Evolutionary conservation across 2,888 invertebrate genomes (phyloP).

Genomic region (Leptopilina syphax): DNA sequence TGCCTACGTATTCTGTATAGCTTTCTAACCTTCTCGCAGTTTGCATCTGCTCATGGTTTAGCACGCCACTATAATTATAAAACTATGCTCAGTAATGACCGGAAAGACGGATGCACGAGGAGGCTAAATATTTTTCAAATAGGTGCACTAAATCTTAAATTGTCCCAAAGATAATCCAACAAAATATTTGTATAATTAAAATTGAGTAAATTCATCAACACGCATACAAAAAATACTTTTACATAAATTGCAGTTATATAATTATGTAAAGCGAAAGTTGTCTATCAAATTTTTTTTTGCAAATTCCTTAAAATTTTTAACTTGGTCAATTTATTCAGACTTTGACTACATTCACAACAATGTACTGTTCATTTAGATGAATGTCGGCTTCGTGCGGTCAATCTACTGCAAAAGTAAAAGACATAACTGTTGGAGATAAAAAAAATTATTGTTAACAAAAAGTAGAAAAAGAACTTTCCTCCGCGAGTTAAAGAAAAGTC

Average conservation of each 20-base stretch:
- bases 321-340: no score
- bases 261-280: no score
- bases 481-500: no score
- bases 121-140: not conserved
- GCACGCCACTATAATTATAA: not conserved
- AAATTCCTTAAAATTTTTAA: no score
- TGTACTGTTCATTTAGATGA: no score
- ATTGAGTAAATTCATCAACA: not conserved
- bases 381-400: no score
- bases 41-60: constrained; percentile 33
- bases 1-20: constrained; percentile 9
- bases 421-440: no score
- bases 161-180: constrained; percentile 4
- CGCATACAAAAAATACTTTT: not conserved
- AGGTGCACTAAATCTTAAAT: not conserved
- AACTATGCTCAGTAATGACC: constrained; percentile 7
- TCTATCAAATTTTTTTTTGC: no score
- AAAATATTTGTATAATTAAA: constrained; percentile 7
- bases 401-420: no score
- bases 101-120: constrained; percentile 21
- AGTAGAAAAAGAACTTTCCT: no score
- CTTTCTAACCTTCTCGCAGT: constrained; percentile 33
- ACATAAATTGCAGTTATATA: not conserved
- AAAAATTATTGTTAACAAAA: no score
- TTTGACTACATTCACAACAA: no score